Evolutionary conservation across 2,113 vertebrate genomes (phyloP), one percentile per base, ranked within the genome.

Genomic region (Pholis gunnellus): DNA sequence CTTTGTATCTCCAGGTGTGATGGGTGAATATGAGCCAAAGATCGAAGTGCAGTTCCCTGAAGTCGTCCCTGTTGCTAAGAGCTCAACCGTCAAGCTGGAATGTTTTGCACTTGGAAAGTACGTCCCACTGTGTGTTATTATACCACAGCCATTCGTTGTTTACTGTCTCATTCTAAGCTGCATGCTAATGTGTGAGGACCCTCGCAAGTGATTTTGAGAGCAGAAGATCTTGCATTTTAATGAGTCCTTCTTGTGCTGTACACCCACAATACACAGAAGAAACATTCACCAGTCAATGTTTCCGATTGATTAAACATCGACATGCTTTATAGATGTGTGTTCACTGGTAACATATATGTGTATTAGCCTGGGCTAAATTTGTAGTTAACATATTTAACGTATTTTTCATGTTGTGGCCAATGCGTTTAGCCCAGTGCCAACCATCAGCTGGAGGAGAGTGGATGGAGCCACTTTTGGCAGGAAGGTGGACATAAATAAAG

Each of bases 71-170:
- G 96, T 97, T 0, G 97, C 97, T 0, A 97, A 96, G 91, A 97
- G 97, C 87, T 93, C 96, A 64, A 97, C 95, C 0, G 97, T 97
- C 85, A 97, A 95, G 81, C 93, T 99, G 93, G 98, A 99, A 86
- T 99, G 97, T 91, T 99, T 99, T 90, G 98, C 98, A 75, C 93
- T 99, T 70, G 98, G 98, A 94, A 99, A 99, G 98, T 99, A 96
- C 88, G 97, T 98, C 79, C 69, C 46, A 11, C 42, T 79, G 65
- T 72, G 67, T 74, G 5, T 71, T 57, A 48, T 85, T 78, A 54
- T 13, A 38, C 60, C 42, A 46, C 61, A 18, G 25, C 38, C n/a
- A 54, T 63, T 29, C 38, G 20, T 83, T 84, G 48, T 78, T 77
- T 84, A 69, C 54, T 78, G 25, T 56, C 38, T n/a, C 25, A 52